phyloP scores from a whole-genome alignment of 2,888 invertebrate genomes.

The Gasteruption jaculator region DNA sequence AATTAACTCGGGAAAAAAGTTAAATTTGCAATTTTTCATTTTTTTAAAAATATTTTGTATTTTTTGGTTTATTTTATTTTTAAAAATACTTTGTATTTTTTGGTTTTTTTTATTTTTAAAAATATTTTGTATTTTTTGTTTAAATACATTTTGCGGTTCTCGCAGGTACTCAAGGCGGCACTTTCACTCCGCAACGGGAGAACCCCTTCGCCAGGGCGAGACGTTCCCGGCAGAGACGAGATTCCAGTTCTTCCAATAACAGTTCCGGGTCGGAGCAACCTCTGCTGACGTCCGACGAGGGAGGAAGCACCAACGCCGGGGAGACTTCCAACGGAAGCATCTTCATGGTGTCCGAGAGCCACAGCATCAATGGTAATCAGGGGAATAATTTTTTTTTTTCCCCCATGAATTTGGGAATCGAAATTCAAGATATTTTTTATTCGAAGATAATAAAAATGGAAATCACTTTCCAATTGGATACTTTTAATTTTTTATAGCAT shows the following conservation, averaged over 20 bases:
- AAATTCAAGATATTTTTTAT: too few species aligned
- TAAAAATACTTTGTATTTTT: too few species aligned
- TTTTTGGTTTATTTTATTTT: too few species aligned
- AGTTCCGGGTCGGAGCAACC: constrained; percentile 32
- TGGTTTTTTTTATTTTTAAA: too few species aligned
- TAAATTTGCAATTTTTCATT: neutral
- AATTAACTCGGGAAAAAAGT: neutral
- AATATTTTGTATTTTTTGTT: too few species aligned
- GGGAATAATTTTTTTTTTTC: constrained; percentile 7
- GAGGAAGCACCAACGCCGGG: constrained; percentile 23
- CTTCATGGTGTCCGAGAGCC: constrained; percentile 42
- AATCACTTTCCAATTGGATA: too few species aligned
- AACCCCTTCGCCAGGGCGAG: constrained; percentile 55
- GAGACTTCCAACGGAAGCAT: constrained; percentile 32
- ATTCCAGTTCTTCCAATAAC: constrained; percentile 29
- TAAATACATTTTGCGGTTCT: constrained; percentile 1
- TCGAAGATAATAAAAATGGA: too few species aligned
- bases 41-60: too few species aligned
- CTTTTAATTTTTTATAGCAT: too few species aligned
- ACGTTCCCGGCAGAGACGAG: constrained; percentile 27
- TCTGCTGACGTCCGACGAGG: constrained; percentile 23
- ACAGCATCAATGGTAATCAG: constrained; percentile 45
- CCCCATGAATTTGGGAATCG: too few species aligned
- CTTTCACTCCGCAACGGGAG: constrained; percentile 61
- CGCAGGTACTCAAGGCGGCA: constrained; percentile 58